Evolutionary conservation across 2,888 invertebrate genomes (phyloP).

Genomic region (Leucophenga maculata): DNA sequence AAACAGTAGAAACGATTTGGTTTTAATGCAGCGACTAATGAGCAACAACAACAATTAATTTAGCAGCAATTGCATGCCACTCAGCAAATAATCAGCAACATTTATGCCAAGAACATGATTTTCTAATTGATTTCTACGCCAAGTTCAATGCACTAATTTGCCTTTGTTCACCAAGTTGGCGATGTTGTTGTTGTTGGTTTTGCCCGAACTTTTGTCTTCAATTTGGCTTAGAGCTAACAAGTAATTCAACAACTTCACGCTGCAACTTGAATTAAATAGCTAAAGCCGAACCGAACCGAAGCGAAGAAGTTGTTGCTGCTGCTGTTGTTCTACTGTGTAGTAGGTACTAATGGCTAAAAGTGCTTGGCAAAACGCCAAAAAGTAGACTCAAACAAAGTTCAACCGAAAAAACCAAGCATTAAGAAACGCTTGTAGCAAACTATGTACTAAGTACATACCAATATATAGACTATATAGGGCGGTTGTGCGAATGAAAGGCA

Average conservation of each 20-base stretch:
- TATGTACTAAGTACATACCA: too few relatives aligned
- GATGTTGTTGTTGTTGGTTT: too few relatives aligned
- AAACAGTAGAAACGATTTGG: too few relatives aligned
- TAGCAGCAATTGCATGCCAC: too few relatives aligned
- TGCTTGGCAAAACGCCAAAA: not conserved
- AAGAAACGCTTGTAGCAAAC: not conserved
- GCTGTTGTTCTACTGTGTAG: not conserved
- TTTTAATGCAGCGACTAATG: not conserved
- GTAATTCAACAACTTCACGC: not conserved
- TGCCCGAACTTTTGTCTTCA: not conserved
- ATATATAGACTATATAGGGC: too few relatives aligned
- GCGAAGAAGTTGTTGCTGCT: not conserved
- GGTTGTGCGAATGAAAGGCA: not conserved
- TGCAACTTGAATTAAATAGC: not conserved
- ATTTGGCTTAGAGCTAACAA: not conserved
- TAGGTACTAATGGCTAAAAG: conserved; percentile 1
- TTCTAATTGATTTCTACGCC: too few relatives aligned
- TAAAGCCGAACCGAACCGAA: not conserved
- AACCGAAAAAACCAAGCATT: not conserved
- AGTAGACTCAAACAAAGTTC: not conserved
- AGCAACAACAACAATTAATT: not conserved
- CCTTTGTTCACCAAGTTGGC: too few relatives aligned
- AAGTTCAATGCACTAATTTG: too few relatives aligned
- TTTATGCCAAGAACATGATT: too few relatives aligned
- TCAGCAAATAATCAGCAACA: too few relatives aligned